Evolutionary conservation across 2,888 invertebrate genomes (phyloP).

Genomic region (Lithosia quadra): DNA sequence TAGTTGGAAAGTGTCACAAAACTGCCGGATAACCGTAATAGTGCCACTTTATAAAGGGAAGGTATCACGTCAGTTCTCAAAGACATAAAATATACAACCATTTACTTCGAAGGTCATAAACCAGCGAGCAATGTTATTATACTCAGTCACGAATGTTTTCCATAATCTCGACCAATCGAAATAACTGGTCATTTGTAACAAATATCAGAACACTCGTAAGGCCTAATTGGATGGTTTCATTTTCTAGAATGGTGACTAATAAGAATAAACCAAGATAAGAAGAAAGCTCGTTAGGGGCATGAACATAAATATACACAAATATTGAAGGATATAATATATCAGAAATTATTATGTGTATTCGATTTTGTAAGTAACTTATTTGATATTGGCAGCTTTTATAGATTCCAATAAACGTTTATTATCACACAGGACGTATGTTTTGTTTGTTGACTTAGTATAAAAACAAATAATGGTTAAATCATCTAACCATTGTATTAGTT

Average conservation of each 20-base stretch:
- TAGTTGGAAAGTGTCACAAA: background rate
- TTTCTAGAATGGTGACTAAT: conserved; percentile 42
- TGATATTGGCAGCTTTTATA: no score
- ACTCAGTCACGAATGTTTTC: conserved; percentile 48
- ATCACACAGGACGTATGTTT: no score
- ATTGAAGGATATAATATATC: background rate
- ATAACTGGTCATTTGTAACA: conserved; percentile 45
- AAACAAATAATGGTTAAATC: no score
- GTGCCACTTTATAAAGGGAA: background rate
- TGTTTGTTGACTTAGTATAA: background rate
- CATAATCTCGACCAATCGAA: conserved; percentile 39
- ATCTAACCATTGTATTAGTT: background rate
- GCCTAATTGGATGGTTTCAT: conserved; percentile 53
- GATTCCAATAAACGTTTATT: no score
- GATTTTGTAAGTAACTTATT: background rate
- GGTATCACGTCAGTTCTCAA: conserved; percentile 1
- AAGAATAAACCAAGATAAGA: conserved; percentile 18
- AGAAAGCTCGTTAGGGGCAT: background rate
- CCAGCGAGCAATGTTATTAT: conserved; percentile 30
- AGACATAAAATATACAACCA: conserved; percentile 3
- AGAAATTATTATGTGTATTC: background rate
- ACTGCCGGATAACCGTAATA: background rate
- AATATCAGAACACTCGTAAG: conserved; percentile 40
- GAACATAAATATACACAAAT: background rate
- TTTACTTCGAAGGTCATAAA: conserved; percentile 2